phyloP scores from a whole-genome alignment of 2,888 invertebrate genomes.

The Horisme vitalbata region DNA sequence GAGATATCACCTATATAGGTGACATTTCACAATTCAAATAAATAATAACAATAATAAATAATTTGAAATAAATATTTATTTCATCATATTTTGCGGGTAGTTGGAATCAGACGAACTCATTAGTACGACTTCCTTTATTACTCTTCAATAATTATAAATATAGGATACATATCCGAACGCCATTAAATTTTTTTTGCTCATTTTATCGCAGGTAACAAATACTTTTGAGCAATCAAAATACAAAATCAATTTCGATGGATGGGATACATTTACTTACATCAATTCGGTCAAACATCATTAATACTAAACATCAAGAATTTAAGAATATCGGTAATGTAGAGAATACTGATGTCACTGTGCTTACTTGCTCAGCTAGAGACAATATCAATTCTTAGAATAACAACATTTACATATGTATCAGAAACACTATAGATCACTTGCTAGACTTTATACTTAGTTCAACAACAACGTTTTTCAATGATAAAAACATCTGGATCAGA shows the following conservation, averaged over 20 bases:
- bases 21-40: too few species aligned
- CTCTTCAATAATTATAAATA: slow-evolving; percentile 65
- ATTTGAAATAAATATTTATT: too few species aligned
- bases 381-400: neutral
- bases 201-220: slow-evolving; percentile 61
- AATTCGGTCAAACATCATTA: slow-evolving; percentile 17
- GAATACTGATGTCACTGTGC: slow-evolving; percentile 36
- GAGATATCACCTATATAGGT: too few species aligned
- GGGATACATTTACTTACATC: slow-evolving; percentile 24
- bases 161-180: slow-evolving; percentile 64
- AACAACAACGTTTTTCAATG: too few species aligned
- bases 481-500: neutral
- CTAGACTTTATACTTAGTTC: too few species aligned
- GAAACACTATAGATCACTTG: too few species aligned
- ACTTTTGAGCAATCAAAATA: slow-evolving; percentile 66
- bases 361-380: slow-evolving; percentile 42
- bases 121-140: slow-evolving; percentile 72
- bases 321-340: slow-evolving; percentile 12
- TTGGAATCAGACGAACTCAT: slow-evolving; percentile 48
- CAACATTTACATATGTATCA: slow-evolving; percentile 5
- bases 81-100: too few species aligned
- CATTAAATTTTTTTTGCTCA: slow-evolving; percentile 48
- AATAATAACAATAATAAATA: too few species aligned
- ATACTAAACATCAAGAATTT: slow-evolving; percentile 9
- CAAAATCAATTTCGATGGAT: slow-evolving; percentile 34